phyloP scores from a whole-genome alignment of 2,797 vertebrate genomes.

The Chloroceryle amazona region DNA sequence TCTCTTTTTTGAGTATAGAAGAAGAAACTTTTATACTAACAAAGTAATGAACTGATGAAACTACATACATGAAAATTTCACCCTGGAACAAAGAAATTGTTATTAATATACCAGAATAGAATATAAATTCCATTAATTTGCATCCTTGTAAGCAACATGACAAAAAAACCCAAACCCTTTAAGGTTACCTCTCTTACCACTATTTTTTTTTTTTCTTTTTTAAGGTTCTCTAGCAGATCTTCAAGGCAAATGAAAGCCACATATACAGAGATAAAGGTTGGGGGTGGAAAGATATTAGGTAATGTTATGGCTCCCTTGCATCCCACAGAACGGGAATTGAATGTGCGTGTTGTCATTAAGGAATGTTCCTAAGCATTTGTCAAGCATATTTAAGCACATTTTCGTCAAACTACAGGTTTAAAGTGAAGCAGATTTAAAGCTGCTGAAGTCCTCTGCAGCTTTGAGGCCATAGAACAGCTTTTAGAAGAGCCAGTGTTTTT shows the following conservation, averaged over 20 bases:
- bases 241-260: neutral
- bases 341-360: neutral
- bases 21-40: neutral
- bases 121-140: neutral
- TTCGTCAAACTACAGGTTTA: neutral
- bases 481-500: neutral
- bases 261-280: neutral
- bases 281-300: neutral
- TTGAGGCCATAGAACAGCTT: neutral
- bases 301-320: neutral
- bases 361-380: neutral
- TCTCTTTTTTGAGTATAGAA: neutral
- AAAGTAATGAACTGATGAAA: neutral
- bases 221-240: neutral
- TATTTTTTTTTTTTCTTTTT: no score
- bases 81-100: accelerated
- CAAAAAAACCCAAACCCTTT: neutral
- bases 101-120: neutral
- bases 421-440: neutral
- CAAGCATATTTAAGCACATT: neutral
- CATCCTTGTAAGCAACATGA: neutral
- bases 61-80: neutral
- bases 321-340: neutral
- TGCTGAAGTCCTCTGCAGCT: neutral
- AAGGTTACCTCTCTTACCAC: neutral